Evolutionary conservation across 2,113 vertebrate species (phyloP).

Genomic region (Entomyzon cyanotis): DNA sequence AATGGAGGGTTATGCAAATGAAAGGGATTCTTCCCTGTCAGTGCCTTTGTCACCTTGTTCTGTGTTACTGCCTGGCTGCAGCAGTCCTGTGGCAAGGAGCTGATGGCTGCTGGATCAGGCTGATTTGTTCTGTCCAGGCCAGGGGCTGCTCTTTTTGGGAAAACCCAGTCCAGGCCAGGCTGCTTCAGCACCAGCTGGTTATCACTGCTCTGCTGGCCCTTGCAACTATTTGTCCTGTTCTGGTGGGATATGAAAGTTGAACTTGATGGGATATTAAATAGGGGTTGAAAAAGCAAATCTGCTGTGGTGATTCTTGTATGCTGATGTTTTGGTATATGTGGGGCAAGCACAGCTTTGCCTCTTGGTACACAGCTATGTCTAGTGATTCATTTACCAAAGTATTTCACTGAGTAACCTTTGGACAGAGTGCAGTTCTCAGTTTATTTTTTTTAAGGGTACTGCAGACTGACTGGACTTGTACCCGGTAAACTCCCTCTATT

Average conservation of each 20-base stretch:
- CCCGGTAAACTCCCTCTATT: background rate
- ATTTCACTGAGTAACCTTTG: background rate
- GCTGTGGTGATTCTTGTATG: background rate
- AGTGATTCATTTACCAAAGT: background rate
- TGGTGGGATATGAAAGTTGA: background rate
- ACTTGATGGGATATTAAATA: background rate
- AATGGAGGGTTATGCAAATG: background rate
- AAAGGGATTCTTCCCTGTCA: background rate
- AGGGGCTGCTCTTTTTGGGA: background rate
- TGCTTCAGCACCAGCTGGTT: background rate
- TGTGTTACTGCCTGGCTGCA: background rate
- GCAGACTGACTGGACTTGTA: background rate
- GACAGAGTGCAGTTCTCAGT: background rate
- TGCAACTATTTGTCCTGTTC: background rate
- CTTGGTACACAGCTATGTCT: background rate
- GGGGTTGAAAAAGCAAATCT: background rate
- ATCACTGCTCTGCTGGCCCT: background rate
- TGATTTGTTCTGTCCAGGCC: background rate
- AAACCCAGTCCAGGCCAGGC: background rate
- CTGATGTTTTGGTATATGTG: background rate
- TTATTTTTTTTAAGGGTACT: background rate
- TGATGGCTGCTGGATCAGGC: background rate
- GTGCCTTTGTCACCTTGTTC: background rate
- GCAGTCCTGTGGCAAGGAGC: background rate
- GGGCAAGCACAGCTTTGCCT: background rate